Evolutionary conservation across 92 coral and sea anemone genomes (phyloP).

Genomic region (Porites lobata): DNA sequence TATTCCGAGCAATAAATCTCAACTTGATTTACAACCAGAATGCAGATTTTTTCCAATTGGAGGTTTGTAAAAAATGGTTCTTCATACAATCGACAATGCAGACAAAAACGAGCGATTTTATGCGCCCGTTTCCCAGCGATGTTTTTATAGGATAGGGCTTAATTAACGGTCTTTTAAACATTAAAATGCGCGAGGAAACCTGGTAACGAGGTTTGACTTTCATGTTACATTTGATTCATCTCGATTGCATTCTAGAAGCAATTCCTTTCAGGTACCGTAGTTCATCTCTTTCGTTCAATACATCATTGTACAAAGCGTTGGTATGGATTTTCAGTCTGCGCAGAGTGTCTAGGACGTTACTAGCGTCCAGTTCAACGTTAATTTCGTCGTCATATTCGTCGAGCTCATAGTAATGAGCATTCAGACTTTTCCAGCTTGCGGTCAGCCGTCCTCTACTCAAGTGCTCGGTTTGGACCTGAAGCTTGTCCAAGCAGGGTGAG

Average conservation of each 20-base stretch:
- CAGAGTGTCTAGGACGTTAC: slow-evolving; percentile 54
- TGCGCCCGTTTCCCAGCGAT: no score
- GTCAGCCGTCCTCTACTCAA: slow-evolving; percentile 40
- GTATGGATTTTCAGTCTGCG: slow-evolving; percentile 73
- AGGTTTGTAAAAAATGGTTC: no score
- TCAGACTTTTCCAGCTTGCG: slow-evolving; percentile 61
- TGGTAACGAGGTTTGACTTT: no score
- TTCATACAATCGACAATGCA: no score
- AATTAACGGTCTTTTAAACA: no score
- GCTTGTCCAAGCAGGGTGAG: slow-evolving; percentile 28
- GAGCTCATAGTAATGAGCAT: slow-evolving; percentile 73
- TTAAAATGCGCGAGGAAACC: no score
- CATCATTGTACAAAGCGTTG: slow-evolving; percentile 58
- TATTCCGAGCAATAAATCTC: no score
- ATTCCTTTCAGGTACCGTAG: slow-evolving; percentile 44
- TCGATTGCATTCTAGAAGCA: slow-evolving; percentile 12
- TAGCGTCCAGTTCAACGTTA: slow-evolving; percentile 55
- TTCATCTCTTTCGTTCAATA: slow-evolving; percentile 62
- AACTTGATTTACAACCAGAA: no score
- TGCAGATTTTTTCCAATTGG: no score
- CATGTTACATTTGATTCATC: neutral
- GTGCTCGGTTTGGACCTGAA: slow-evolving; percentile 43
- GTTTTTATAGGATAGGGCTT: no score
- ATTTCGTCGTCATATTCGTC: slow-evolving; percentile 81
- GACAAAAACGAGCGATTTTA: no score